A percentile compares a stretch with the other conserved stretches of the same genome.
phyloP scores from a whole-genome alignment of 92 coral and sea anemone genomes.

The Siderastrea siderea region DNA sequence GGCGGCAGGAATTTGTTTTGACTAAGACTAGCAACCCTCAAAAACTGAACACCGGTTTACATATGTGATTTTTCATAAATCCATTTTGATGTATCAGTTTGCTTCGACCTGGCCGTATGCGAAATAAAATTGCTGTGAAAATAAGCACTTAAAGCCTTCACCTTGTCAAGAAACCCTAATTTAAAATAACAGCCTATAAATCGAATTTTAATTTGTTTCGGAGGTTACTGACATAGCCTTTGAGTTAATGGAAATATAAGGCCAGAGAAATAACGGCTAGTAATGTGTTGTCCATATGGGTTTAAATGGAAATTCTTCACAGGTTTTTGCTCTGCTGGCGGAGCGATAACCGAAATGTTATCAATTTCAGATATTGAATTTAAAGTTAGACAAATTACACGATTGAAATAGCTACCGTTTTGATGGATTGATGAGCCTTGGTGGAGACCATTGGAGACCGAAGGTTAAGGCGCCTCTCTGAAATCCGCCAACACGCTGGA shows the following conservation, averaged over 20 bases:
- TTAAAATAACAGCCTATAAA: not conserved
- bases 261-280: not conserved
- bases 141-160: not conserved
- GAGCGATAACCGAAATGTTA: constrained; percentile 9
- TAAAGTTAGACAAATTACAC: not conserved
- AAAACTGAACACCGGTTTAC: no score
- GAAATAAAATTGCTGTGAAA: not conserved
- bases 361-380: not conserved
- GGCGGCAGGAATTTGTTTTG: no score
- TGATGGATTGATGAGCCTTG: not conserved
- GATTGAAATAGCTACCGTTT: constrained; percentile 19
- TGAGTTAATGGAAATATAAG: not conserved
- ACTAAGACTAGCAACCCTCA: no score
- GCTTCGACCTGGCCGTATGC: not conserved
- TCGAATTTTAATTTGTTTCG: constrained; percentile 27
- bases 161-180: not conserved
- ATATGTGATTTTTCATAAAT: no score
- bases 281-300: constrained; percentile 36
- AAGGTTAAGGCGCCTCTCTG: not conserved
- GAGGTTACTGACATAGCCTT: constrained; percentile 12
- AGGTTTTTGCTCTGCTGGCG: not conserved
- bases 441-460: not conserved
- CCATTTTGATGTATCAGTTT: no score
- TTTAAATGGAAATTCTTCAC: no score
- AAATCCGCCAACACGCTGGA: not conserved